phyloP scores from a whole-genome alignment of 2,888 invertebrate genomes.

The Pristionchus japonicus region DNA sequence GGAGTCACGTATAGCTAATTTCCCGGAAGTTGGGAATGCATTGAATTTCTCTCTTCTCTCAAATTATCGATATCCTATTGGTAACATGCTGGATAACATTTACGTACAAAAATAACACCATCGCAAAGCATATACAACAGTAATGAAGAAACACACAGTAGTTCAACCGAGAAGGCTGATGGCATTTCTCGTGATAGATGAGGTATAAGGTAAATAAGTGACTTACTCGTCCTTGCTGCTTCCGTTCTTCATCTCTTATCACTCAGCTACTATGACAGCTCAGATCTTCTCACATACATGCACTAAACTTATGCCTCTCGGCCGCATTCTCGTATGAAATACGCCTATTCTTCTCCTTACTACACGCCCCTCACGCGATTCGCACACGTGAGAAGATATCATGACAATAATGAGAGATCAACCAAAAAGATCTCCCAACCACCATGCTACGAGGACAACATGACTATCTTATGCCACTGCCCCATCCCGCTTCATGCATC shows the following conservation, averaged over 20 bases:
- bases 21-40: neutral
- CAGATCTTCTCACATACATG: neutral
- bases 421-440: neutral
- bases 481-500: too few relatives aligned
- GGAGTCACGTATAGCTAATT: neutral
- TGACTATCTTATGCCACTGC: too few relatives aligned
- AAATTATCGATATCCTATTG: too few relatives aligned
- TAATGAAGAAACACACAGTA: neutral
- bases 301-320: neutral
- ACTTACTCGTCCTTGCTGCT: neutral
- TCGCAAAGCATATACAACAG: neutral
- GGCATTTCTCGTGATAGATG: too few relatives aligned
- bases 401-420: constrained; percentile 18
- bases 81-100: too few relatives aligned
- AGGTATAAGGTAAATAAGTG: too few relatives aligned
- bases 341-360: neutral
- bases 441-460: neutral
- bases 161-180: too few relatives aligned
- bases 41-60: too few relatives aligned
- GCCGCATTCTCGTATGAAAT: neutral
- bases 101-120: too few relatives aligned
- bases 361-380: constrained; percentile 17
- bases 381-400: constrained; percentile 14
- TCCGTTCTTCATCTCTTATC: neutral
- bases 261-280: neutral